Evolutionary conservation across 2,888 invertebrate species (phyloP).

Genomic region (Agriotes lineatus): DNA sequence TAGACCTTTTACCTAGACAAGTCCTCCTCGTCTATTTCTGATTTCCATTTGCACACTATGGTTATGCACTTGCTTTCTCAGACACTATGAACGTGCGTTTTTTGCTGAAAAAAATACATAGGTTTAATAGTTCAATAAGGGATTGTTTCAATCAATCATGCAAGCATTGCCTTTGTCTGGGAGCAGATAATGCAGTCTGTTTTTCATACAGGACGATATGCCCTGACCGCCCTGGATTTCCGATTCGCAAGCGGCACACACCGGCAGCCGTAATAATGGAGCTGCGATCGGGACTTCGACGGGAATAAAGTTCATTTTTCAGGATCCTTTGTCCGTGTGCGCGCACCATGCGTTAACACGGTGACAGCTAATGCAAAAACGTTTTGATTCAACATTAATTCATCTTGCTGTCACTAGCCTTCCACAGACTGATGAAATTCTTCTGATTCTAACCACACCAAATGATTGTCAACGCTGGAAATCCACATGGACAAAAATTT

Average conservation of each 20-base stretch:
- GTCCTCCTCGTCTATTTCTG: too few relatives aligned
- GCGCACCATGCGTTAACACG: conserved; percentile 23
- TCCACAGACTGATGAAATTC: conserved; percentile 8
- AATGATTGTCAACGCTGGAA: neutral
- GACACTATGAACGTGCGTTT: too few relatives aligned
- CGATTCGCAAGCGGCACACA: conserved; percentile 31
- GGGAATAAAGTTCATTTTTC: conserved; percentile 33
- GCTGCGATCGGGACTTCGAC: conserved; percentile 23
- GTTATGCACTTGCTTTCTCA: too few relatives aligned
- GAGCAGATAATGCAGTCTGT: conserved; percentile 33
- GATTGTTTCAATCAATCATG: conserved; percentile 12
- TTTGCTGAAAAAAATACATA: too few relatives aligned
- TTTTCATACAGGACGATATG: conserved; percentile 28
- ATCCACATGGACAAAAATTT: neutral
- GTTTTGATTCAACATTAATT: conserved; percentile 26
- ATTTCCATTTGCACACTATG: too few relatives aligned
- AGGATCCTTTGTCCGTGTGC: conserved; percentile 23
- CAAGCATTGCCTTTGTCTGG: conserved; percentile 9
- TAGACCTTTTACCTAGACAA: too few relatives aligned
- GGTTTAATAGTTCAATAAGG: too few relatives aligned
- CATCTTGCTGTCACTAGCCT: conserved; percentile 23
- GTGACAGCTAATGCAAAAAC: conserved; percentile 33
- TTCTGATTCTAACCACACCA: conserved; percentile 2
- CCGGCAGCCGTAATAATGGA: conserved; percentile 30
- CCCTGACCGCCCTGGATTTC: conserved; percentile 30